Evolutionary conservation across 2,113 vertebrate species (phyloP).

Genomic region (Pseudopodoces humilis): DNA sequence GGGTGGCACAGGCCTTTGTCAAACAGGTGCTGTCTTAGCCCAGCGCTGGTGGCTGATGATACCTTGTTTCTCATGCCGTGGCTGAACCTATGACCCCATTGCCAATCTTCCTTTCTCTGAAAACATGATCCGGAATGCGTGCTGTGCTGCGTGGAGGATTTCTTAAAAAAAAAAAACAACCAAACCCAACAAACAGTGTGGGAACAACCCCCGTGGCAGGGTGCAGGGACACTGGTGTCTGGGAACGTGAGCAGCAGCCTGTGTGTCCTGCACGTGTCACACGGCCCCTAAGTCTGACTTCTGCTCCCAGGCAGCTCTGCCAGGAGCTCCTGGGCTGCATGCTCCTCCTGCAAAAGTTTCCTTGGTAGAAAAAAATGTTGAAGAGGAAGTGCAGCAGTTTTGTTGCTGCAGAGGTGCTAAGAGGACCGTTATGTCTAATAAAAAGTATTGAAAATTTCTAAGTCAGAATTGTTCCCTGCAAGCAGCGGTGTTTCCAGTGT

Average conservation of each 20-base stretch:
- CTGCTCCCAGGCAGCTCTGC: not conserved
- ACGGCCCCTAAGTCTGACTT: not conserved
- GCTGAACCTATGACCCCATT: not conserved
- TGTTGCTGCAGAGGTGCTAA: not conserved
- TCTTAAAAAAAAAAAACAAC: not conserved
- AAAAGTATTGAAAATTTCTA: not conserved
- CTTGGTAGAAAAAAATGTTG: not conserved
- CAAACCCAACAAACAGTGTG: not conserved
- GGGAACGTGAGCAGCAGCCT: not conserved
- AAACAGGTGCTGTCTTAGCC: not conserved
- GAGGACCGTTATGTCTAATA: fast-evolving
- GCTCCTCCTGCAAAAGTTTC: not conserved
- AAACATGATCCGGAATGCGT: not conserved
- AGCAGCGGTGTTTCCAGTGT: not conserved
- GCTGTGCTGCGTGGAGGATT: not conserved
- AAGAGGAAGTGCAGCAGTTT: not conserved
- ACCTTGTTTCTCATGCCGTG: not conserved
- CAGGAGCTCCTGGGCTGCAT: not conserved
- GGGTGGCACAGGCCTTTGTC: not conserved
- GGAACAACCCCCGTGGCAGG: fast-evolving
- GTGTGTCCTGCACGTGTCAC: not conserved
- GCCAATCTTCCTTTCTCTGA: not conserved
- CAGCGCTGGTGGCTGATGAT: not conserved
- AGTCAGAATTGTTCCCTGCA: not conserved
- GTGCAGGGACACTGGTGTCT: not conserved